A percentile compares a stretch with the other conserved stretches of the same genome.
phyloP scores from a whole-genome alignment of 2,113 vertebrate genomes.

The Chrysemys picta region DNA sequence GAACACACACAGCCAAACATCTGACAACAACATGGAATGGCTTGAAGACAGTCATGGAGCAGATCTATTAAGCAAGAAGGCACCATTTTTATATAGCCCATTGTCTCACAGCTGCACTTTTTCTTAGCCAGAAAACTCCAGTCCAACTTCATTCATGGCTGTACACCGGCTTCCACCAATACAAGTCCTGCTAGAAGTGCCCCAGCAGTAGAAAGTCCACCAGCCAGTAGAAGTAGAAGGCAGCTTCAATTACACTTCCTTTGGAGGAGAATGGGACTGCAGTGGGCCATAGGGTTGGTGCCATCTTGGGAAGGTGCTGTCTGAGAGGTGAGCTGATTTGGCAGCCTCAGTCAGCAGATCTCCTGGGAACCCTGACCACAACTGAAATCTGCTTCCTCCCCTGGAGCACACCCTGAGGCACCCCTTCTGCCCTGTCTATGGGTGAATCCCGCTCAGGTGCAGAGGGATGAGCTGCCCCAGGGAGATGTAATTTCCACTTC shows the following conservation, averaged over 20 bases:
- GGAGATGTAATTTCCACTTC: not conserved
- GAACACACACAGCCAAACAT: too few species aligned
- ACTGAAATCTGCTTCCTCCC: not conserved
- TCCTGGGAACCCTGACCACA: not conserved
- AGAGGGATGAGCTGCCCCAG: not conserved
- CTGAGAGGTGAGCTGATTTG: not conserved
- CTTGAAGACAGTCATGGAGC: constrained; percentile 4
- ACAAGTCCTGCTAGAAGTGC: not conserved
- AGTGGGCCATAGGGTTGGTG: not conserved
- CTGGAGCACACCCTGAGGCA: not conserved
- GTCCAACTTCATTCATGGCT: not conserved
- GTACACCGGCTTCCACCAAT: not conserved
- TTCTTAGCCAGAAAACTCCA: not conserved
- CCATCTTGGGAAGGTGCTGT: not conserved
- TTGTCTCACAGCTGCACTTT: not conserved
- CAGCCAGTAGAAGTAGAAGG: not conserved
- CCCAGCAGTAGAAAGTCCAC: not conserved
- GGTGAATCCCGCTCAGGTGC: not conserved
- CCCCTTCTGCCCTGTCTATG: not conserved
- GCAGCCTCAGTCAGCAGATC: not conserved
- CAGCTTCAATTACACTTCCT: not conserved
- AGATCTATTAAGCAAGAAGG: not conserved
- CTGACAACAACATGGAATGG: not conserved
- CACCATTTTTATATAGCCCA: not conserved
- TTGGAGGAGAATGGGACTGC: not conserved